A percentile compares a stretch with the other conserved stretches of the same genome.
These are phyloP conservation scores for Maniola hyperantus DNA, from an alignment of 2,888 invertebrate genomes.

Conservation along the genomic window DNA sequence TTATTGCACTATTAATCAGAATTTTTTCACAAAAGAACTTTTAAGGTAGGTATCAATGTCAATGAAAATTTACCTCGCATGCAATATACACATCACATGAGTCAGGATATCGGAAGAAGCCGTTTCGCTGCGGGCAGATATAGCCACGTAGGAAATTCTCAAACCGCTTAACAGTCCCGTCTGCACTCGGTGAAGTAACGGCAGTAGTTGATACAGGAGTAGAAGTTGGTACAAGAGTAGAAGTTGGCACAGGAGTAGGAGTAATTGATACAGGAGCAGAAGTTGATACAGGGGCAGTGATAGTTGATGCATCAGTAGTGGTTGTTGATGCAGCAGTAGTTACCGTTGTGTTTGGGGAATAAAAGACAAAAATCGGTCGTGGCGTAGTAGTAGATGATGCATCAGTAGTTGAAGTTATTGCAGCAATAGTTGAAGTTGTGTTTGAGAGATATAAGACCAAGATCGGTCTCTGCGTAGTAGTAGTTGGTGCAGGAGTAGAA, in stretches of 20 bases:
- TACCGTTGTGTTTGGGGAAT: background rate
- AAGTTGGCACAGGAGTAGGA: background rate
- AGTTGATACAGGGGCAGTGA: background rate
- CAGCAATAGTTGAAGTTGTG: background rate
- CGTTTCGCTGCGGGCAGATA: background rate
- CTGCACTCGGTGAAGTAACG: background rate
- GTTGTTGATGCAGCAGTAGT: background rate
- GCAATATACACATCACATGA: slow-evolving; percentile 8
- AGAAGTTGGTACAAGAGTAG: background rate
- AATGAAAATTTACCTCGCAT: slow-evolving; percentile 13
- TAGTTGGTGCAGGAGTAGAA: no score
- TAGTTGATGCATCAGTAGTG: background rate
- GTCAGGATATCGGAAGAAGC: background rate
- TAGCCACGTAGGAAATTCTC: background rate
- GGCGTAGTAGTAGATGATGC: background rate
- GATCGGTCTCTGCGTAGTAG: background rate
- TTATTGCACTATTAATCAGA: no score
- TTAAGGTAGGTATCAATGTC: no score
- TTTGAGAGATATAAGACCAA: background rate
- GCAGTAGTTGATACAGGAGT: no score
- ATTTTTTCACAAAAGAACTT: no score
- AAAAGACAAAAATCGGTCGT: no score
- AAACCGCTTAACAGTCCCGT: background rate
- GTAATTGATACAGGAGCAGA: background rate
- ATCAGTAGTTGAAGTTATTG: no score